Evolutionary conservation across 1,140 invertebrate genomes (phyloP), one percentile per base, ranked within the genome.

Genomic region (Vanessa atalanta): DNA sequence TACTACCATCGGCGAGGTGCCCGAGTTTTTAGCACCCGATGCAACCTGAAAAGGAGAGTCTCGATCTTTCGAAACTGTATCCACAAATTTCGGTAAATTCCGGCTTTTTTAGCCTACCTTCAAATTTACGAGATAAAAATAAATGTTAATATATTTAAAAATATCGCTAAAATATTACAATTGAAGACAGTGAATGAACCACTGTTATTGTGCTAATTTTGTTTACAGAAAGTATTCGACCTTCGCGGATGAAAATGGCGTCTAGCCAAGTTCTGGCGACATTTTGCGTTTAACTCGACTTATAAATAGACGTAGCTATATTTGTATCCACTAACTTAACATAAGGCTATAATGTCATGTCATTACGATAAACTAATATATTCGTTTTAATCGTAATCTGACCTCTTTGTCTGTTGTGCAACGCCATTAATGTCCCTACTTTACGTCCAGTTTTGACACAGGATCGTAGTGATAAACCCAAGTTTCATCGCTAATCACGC

Each of bases 121-220:
- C 50, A 51, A 1, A n/a, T n/a, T n/a, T n/a, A n/a, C n/a, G n/a
- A n/a, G n/a, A n/a, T n/a, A n/a, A n/a, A n/a, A n/a, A n/a, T n/a
- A n/a, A n/a, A n/a, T n/a, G n/a, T n/a, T n/a, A n/a, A n/a, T n/a
- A 31, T 31, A 31, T 31, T 31, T 31, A 31, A 31, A 31, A 31
- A 31, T 31, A 31, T 31, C 26, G 26, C 26, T 31, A 31, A 57
- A 57, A 23, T 23, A 11, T 23, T 4, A 61, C 14, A 37, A 15
- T 48, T 48, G 11, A 9, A 43, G 65, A 16, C 65, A 63, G 68
- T 70, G 68, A 70, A 70, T 70, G 68, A 70, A 70, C 43, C 23
- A 47, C 47, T 31, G 20, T 5, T 23, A 23, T 57, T 43, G 37
- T 53, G 48, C 65, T 63, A 70, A 63, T 63, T 70, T 70, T 70